Conservation (phyloP, 2,888 invertebrate genomes). For the Phyllotreta cruciferae region DNA sequence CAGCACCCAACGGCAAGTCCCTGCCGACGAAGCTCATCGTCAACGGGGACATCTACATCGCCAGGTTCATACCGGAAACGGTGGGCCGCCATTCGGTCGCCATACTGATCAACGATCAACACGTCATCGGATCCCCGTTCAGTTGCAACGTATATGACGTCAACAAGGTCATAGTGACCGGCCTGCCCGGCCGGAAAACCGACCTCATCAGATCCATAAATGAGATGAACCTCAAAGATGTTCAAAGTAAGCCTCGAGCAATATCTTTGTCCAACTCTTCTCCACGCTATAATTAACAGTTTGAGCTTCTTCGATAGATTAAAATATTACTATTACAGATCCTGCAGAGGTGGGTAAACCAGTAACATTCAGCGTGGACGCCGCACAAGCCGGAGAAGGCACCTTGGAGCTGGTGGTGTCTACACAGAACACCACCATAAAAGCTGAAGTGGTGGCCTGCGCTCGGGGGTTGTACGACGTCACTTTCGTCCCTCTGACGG, state of each 20-base stretch:
- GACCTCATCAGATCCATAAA: slow-evolving; percentile 51
- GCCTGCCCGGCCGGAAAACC: slow-evolving; percentile 61
- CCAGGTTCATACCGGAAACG: slow-evolving; percentile 82
- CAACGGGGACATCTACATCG: slow-evolving; percentile 74
- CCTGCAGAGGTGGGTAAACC: slow-evolving; percentile 79
- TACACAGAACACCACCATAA: slow-evolving; percentile 87
- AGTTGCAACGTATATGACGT: slow-evolving; percentile 95
- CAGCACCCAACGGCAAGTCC: slow-evolving; percentile 84
- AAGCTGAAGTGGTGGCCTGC: slow-evolving; percentile 83
- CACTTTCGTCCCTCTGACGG: slow-evolving; percentile 89
- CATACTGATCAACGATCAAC: slow-evolving; percentile 82
- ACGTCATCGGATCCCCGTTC: slow-evolving; percentile 90
- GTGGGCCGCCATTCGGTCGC: slow-evolving; percentile 88
- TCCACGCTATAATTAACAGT: background rate
- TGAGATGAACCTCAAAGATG: slow-evolving; percentile 59
- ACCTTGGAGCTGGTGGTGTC: slow-evolving; percentile 91
- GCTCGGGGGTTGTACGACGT: slow-evolving; percentile 92
- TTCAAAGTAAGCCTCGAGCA: slow-evolving; percentile 24
- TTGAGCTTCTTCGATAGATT: background rate
- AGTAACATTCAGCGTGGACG: slow-evolving; percentile 92
- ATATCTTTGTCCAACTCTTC: background rate
- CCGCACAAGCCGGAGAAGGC: slow-evolving; percentile 93
- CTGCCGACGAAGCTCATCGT: slow-evolving; percentile 75
- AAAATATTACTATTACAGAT: too few relatives aligned
- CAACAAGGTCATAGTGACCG: slow-evolving; percentile 76